Base-by-base conservation (phyloP, 2,888 invertebrate genomes). In the Lasioglossum pauxillum region DNA sequence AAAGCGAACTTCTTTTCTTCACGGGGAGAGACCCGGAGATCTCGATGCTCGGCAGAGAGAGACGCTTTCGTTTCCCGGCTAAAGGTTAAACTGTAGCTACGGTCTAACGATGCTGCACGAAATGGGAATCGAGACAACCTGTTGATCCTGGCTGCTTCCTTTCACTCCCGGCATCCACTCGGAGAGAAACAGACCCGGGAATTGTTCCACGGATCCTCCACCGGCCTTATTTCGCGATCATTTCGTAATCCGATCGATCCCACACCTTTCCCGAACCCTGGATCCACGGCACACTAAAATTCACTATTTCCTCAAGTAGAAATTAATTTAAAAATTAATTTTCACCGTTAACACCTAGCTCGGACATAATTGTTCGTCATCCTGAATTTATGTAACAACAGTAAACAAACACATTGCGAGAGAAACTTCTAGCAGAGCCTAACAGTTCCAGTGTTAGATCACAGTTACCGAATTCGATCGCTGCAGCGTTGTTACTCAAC, bases 91-190 rank as follows among this genome's bases (percentile, higher is more conserved):
- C 88, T 64, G 80, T 81, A 77, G 86, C 76, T 73, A 73, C 82
- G 67, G 82, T 76, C 77, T 76, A 76, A 85, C 87, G 77, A 84
- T 78, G 85, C 57, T 75, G 76, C 75, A 69, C 85, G 88, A 90
- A 89, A 88, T 82, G 90, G 85, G 90, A 79, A 88, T 86, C 88
- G 82, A 84, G 86, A 78, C 90, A 92, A 92, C 92, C 90, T 92
- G 92, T 92, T 91, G 92, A 90, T 92, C 87, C 86, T 87, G 79
- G 38, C 74, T 49, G 89, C 91, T 85, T 88, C 92, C 91, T 92
- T 92, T 92, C 92, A 91, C 92, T 92, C 81, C 75, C 49, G 31
- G 73, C 31, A 74, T 73, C 73, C 69, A 35, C n/a, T 10, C 31
- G 64, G 16, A 38, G 69, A 69, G 69, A 69, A 41, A 69, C 23